Evolutionary conservation across 2,113 vertebrate species (phyloP), one percentile per base, ranked within the genome.

Genomic region (Rhineura floridana): DNA sequence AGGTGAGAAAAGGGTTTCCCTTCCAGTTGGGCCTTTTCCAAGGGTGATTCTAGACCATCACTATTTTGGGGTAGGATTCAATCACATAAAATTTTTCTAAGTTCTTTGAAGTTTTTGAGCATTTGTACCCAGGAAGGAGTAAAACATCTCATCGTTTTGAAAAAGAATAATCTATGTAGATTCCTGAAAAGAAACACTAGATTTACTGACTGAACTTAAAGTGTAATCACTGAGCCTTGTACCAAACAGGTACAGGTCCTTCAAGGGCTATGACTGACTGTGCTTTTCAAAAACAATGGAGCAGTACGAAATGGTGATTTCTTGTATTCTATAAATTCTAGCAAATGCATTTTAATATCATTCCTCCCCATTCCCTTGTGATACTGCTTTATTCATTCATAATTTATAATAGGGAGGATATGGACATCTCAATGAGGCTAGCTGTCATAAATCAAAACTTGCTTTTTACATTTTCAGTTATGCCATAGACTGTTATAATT

Each of bases 381-480:
- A 70, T 44, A 69, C 28, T 62, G 30, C 30, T 62, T n/a, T 63
- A n/a, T 86, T 75, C 86, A 89, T 87, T 91, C 63, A 87, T 5
- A 44, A 4, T 69, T 10, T 81, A 84, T 79, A 93, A 90, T 2
- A 87, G 82, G 76, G 36, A 84, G 78, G 48, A 86, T 2, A 77
- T 30, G 0, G 83, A 52, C 76, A 83, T 72, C 48, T 91, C 87
- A 76, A 25, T 81, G 72, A 88, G 72, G 1, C 6, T 79, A n/a
- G n/a, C 50, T 44, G n/a, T 88, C 62, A 77, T 85, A 92, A 93
- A 89, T 86, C 84, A 84, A 91, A 65, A 67, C 63, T 72, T 80
- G 15, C 7, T 87, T 81, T 39, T 85, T 86, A 59, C 33, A 39
- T 75, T 87, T 79, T 87, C 83, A 83, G 7, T n/a, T 52, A 4